These are phyloP conservation scores for Apodemus speciosus DNA, from an alignment of 2,113 vertebrate genomes.

Conservation along the genomic window DNA sequence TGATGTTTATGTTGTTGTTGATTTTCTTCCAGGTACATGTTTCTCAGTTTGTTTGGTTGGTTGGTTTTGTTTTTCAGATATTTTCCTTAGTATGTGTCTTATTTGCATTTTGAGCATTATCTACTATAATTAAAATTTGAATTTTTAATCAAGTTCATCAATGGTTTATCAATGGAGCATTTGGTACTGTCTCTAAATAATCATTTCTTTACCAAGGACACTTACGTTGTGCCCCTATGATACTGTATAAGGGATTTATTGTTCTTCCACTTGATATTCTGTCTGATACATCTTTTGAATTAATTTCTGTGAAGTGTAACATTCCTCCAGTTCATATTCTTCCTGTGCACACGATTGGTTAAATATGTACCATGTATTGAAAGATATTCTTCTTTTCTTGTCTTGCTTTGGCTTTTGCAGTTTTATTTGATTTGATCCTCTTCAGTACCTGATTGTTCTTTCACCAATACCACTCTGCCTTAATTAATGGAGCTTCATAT, in stretches of 20 bases:
- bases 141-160: background rate
- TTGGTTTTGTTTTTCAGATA: background rate
- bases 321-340: background rate
- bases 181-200: background rate
- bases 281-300: background rate
- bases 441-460: background rate
- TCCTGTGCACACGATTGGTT: background rate
- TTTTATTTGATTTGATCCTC: background rate
- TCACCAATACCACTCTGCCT: background rate
- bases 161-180: background rate
- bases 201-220: background rate
- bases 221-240: background rate
- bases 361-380: background rate
- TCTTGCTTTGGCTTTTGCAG: background rate
- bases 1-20: background rate
- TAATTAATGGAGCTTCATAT: background rate
- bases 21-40: background rate
- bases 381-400: background rate
- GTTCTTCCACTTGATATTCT: background rate
- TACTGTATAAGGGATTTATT: background rate
- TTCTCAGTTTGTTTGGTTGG: background rate
- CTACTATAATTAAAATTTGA: background rate
- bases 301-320: background rate
- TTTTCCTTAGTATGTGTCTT: background rate
- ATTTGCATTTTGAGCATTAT: background rate